Conservation (phyloP, 1,140 invertebrate species). For the Hyles euphorbiae region DNA sequence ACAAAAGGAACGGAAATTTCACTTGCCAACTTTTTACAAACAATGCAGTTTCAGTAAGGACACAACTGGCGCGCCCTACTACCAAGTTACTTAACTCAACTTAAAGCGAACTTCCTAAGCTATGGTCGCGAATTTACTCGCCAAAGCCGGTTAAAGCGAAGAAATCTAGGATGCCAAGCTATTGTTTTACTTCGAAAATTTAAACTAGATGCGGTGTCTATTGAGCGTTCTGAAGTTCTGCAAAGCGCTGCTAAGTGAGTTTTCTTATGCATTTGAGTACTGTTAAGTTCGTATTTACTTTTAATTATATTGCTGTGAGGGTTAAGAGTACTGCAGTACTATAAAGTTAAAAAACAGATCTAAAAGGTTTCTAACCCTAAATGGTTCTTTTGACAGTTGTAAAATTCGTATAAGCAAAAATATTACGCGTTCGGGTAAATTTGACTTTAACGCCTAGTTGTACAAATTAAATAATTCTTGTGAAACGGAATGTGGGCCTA, state of each 20-base stretch:
- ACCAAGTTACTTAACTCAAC: background rate
- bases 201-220: background rate
- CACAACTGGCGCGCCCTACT: constrained; percentile 1
- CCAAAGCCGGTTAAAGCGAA: background rate
- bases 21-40: constrained; percentile 4
- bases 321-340: no score
- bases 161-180: background rate
- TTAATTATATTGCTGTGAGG: no score
- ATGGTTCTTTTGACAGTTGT: no score
- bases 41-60: constrained; percentile 8
- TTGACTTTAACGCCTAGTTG: background rate
- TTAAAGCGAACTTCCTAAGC: constrained; percentile 3
- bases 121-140: constrained; percentile 7
- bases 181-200: constrained; percentile 1
- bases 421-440: no score
- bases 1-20: constrained; percentile 1
- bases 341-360: no score
- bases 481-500: constrained; percentile 4
- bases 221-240: no score
- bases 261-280: no score
- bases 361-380: no score
- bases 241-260: no score
- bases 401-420: no score
- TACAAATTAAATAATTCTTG: constrained; percentile 9
- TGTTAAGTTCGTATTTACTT: no score